Conservation (phyloP, 2,888 invertebrate species). For the Callyntrura guangdongensis region DNA sequence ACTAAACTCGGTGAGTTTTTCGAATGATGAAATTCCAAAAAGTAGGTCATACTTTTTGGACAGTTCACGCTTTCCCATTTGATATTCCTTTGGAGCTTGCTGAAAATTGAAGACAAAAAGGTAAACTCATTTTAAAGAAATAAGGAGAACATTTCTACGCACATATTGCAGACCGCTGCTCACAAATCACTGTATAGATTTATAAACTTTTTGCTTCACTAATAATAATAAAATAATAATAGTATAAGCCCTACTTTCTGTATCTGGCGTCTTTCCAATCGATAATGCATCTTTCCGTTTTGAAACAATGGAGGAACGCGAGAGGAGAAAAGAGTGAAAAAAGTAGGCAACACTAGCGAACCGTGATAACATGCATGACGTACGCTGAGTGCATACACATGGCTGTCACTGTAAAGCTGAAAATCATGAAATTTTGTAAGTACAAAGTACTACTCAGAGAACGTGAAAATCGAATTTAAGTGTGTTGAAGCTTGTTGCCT, state of each 20-base stretch:
- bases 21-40: slow-evolving; percentile 84
- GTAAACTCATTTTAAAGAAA: slow-evolving; percentile 39
- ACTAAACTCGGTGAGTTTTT: slow-evolving; percentile 84
- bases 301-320: neutral
- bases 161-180: neutral
- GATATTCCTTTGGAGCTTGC: slow-evolving; percentile 78
- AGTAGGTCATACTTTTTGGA: slow-evolving; percentile 85
- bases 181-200: neutral
- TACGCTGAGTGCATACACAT: slow-evolving; percentile 42
- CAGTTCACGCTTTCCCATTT: slow-evolving; percentile 84
- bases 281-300: slow-evolving; percentile 57
- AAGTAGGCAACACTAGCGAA: slow-evolving; percentile 23
- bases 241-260: neutral
- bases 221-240: slow-evolving; percentile 2
- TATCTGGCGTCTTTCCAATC: slow-evolving; percentile 6
- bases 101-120: slow-evolving; percentile 58
- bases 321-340: slow-evolving; percentile 4
- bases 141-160: neutral
- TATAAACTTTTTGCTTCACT: neutral
- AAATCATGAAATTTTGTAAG: slow-evolving; percentile 26
- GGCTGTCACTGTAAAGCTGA: slow-evolving; percentile 28
- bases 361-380: slow-evolving; percentile 29
- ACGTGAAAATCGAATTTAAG: slow-evolving; percentile 33
- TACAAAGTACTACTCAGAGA: neutral
- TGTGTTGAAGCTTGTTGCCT: slow-evolving; percentile 20